These are phyloP conservation scores for Peromyscus melanophrys DNA, from an alignment of 2,797 vertebrate genomes.

Conservation along the genomic window DNA sequence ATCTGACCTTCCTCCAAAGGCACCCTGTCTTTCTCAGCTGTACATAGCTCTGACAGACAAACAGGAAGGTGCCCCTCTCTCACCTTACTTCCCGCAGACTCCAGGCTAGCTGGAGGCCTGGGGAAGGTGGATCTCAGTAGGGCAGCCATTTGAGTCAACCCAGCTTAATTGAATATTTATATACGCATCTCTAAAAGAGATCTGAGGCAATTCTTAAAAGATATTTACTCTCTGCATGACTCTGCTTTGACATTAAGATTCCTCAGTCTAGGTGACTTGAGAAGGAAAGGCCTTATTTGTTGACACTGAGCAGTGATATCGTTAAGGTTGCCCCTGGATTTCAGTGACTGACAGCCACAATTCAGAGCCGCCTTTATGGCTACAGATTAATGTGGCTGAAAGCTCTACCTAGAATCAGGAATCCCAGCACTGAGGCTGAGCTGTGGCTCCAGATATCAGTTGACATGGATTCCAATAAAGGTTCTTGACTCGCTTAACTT, in stretches of 20 bases:
- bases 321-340: slow-evolving; percentile 1
- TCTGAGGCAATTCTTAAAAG: slow-evolving; percentile 48
- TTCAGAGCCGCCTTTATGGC: neutral
- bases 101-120: slow-evolving; percentile 13
- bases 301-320: neutral
- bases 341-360: neutral
- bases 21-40: slow-evolving; percentile 47
- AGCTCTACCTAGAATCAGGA: slow-evolving; percentile 27
- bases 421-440: neutral
- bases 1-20: slow-evolving; percentile 54
- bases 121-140: neutral
- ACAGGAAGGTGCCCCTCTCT: neutral
- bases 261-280: neutral
- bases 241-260: slow-evolving; percentile 35
- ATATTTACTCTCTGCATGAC: slow-evolving; percentile 9
- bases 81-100: neutral
- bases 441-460: neutral
- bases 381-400: slow-evolving; percentile 1
- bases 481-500: neutral
- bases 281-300: neutral
- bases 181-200: slow-evolving; percentile 44
- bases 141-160: neutral
- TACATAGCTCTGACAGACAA: neutral
- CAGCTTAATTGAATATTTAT: slow-evolving; percentile 45
- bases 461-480: neutral